Conservation (phyloP, 2,888 invertebrate species). For the Watsonalla cultraria region DNA sequence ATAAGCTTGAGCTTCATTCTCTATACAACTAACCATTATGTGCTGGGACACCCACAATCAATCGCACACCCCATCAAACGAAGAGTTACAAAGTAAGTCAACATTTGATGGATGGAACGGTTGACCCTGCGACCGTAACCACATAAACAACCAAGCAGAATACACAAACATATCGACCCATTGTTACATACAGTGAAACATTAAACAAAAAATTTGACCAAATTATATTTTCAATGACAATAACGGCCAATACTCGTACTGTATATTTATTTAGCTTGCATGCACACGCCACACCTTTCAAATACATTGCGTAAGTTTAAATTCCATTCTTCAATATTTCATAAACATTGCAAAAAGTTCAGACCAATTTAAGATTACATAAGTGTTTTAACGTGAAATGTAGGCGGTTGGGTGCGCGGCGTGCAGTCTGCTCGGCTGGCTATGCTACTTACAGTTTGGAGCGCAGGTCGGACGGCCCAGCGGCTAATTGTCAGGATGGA, state of each 20-base stretch:
- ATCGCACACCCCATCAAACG: conserved; percentile 66
- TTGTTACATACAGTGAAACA: conserved; percentile 2
- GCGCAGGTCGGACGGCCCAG: conserved; percentile 82
- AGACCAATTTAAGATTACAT: conserved; percentile 2
- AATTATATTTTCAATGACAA: neutral
- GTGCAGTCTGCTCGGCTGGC: conserved; percentile 54
- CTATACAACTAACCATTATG: conserved; percentile 31
- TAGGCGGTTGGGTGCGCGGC: conserved; percentile 22
- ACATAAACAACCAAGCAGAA: conserved; percentile 60
- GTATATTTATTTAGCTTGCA: neutral
- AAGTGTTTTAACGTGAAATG: conserved; percentile 1
- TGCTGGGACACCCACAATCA: conserved; percentile 72
- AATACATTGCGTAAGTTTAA: neutral
- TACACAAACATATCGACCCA: conserved; percentile 36
- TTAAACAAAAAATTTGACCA: neutral
- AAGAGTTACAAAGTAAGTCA: conserved; percentile 14
- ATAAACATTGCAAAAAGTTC: conserved; percentile 9
- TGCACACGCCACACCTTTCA: neutral
- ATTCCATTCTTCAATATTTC: neutral
- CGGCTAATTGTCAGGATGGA: conserved; percentile 88
- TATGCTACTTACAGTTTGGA: conserved; percentile 82
- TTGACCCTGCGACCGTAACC: conserved; percentile 68
- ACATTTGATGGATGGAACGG: conserved; percentile 65
- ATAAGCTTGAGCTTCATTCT: conserved; percentile 6
- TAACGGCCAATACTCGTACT: neutral